Base-by-base conservation (phyloP, 2,888 invertebrate genomes). In the Chrysolina americana region DNA sequence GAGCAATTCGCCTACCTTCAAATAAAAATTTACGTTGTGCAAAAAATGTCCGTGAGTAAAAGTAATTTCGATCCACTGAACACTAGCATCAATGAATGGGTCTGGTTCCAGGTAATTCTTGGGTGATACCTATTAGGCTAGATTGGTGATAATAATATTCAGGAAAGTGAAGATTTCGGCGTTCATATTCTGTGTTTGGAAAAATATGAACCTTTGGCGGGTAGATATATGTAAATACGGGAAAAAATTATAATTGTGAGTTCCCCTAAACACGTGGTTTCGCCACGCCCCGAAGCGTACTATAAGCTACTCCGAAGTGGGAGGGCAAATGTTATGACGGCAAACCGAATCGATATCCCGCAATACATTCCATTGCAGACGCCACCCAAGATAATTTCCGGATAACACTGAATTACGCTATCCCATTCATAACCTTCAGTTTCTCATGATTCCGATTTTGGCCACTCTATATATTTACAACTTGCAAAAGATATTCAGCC, bases 231-330 rank as follows among this genome's bases (percentile, higher is more conserved):
- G 15, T 15, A 28, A 59, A 56, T 21, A 70, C 50, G 50, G 65
- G 53, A 63, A 48, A 63, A 71, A 75, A 75, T 75, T 41, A 75
- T 59, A 56, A 69, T 47, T 74, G 69, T 50, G 71, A 73, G 68
- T 68, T 74, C 59, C 65, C 68, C 70, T 74, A 77, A 81, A 81
- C 84, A 85, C 84, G 84, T 85, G 84, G 80, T 82, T 75, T 82
- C 77, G 81, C 83, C 85, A 85, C 85, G 85, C 85, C 85, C 83
- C 83, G 78, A 81, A 83, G 78, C 82, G 83, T 85, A 85, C 84
- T 84, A 84, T 81, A 83, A 79, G 77, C 69, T 81, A 81, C 80
- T 80, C 78, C 75, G 77, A 81, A 81, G 83, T 82, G 83, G 83
- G 82, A 81, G 81, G 77, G 82, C 81, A 79, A 81, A 78, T 85